Conservation (phyloP, 35 echinoderm and acorn worm genomes). For the Lytechinus variegatus region DNA sequence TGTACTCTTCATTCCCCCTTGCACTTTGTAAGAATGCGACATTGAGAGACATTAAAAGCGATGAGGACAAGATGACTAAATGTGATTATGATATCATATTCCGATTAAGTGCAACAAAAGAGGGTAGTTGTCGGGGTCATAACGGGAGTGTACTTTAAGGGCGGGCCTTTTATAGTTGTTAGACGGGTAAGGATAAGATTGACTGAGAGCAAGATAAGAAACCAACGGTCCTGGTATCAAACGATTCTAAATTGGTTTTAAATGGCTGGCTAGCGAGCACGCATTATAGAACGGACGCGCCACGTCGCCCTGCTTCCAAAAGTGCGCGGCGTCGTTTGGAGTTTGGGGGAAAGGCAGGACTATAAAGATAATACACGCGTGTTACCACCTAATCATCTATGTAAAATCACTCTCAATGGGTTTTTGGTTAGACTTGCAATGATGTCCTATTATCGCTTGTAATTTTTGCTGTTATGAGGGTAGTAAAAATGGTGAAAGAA, state of each 20-base stretch:
- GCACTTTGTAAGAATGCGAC: background rate
- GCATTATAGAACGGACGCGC: conserved; percentile 22
- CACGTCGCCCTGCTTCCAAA: background rate
- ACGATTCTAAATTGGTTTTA: conserved; percentile 41
- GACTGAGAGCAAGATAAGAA: background rate
- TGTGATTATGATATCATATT: conserved; percentile 41
- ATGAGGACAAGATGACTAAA: conserved; percentile 4
- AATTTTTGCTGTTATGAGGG: background rate
- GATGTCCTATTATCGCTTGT: conserved; percentile 24
- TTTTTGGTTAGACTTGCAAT: conserved; percentile 27
- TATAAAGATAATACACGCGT: conserved; percentile 16
- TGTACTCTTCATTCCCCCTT: background rate
- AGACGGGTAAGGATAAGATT: background rate
- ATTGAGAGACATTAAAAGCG: background rate
- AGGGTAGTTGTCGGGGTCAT: conserved; percentile 36
- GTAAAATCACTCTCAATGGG: background rate
- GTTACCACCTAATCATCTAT: conserved; percentile 42
- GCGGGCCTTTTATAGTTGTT: conserved; percentile 36
- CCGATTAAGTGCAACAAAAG: conserved; percentile 27
- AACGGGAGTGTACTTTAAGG: conserved; percentile 31
- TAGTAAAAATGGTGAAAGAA: background rate
- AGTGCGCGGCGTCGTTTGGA: conserved; percentile 29
- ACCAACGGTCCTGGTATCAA: background rate
- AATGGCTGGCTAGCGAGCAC: background rate
- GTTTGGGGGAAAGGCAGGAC: background rate